phyloP scores from a whole-genome alignment of 2,113 vertebrate genomes.

The Muntiacus muntjak region DNA sequence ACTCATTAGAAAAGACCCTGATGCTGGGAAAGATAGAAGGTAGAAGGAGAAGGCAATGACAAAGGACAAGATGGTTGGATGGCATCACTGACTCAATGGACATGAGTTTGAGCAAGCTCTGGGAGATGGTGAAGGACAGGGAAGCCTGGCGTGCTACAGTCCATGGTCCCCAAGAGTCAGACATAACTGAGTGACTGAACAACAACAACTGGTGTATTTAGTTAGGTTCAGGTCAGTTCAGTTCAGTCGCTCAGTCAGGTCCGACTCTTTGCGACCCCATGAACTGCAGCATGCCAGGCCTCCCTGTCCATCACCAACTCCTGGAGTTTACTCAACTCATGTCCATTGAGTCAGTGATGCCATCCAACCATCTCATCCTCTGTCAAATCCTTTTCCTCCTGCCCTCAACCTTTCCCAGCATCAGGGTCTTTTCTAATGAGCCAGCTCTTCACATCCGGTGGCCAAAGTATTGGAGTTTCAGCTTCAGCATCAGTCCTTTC shows the following conservation, averaged over 20 bases:
- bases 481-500: background rate
- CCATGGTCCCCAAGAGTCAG: too few relatives aligned
- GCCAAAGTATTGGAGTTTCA: background rate
- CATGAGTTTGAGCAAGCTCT: too few relatives aligned
- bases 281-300: fast-evolving
- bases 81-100: too few relatives aligned
- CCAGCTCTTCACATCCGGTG: background rate
- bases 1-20: too few relatives aligned
- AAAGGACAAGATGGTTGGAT: too few relatives aligned
- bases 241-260: background rate
- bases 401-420: background rate
- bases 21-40: too few relatives aligned
- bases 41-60: too few relatives aligned
- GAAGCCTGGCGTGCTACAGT: too few relatives aligned
- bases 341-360: background rate
- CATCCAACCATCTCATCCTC: background rate
- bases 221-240: background rate
- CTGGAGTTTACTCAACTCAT: background rate
- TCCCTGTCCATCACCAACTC: background rate
- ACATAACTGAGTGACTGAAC: too few relatives aligned
- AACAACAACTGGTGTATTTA: too few relatives aligned
- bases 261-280: fast-evolving
- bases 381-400: background rate
- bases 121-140: too few relatives aligned
- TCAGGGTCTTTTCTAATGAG: background rate